Conservation (phyloP, 2,888 invertebrate genomes). For the Odontomyia ornata region DNA sequence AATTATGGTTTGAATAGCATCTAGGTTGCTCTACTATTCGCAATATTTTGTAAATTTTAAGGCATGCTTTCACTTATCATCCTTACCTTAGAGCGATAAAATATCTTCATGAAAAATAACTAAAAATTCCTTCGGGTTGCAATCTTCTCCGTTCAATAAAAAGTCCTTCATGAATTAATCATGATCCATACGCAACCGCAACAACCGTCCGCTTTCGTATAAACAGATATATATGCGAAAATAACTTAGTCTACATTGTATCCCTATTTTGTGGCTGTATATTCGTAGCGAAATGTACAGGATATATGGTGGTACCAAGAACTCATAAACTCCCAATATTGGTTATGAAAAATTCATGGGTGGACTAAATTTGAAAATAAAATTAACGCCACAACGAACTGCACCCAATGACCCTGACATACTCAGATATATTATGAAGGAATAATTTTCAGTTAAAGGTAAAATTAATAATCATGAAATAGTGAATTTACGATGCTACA, state of each 20-base stretch:
- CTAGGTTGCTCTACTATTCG: too few relatives aligned
- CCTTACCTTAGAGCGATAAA: too few relatives aligned
- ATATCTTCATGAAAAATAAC: too few relatives aligned
- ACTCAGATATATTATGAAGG: neutral
- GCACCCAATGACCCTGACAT: neutral
- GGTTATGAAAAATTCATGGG: slow-evolving; percentile 26
- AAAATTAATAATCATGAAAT: neutral
- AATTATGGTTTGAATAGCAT: too few relatives aligned
- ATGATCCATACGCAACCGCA: neutral
- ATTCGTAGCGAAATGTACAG: neutral
- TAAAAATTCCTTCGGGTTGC: too few relatives aligned
- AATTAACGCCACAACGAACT: neutral
- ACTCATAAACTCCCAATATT: neutral
- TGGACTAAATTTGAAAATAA: slow-evolving; percentile 17
- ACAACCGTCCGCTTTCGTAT: neutral
- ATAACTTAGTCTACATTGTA: neutral
- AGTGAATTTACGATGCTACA: too few relatives aligned
- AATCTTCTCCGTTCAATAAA: too few relatives aligned
- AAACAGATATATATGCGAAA: slow-evolving; percentile 1
- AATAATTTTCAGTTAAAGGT: neutral
- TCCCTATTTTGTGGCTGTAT: neutral
- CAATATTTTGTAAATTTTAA: too few relatives aligned
- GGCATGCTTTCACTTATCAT: too few relatives aligned
- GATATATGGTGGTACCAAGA: neutral
- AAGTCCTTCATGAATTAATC: neutral